Percentiles rank a stretch among this genome's conserved stretches.
Evolutionary conservation across 2,797 vertebrate species (phyloP).

Genomic region (Lithobates pipiens): DNA sequence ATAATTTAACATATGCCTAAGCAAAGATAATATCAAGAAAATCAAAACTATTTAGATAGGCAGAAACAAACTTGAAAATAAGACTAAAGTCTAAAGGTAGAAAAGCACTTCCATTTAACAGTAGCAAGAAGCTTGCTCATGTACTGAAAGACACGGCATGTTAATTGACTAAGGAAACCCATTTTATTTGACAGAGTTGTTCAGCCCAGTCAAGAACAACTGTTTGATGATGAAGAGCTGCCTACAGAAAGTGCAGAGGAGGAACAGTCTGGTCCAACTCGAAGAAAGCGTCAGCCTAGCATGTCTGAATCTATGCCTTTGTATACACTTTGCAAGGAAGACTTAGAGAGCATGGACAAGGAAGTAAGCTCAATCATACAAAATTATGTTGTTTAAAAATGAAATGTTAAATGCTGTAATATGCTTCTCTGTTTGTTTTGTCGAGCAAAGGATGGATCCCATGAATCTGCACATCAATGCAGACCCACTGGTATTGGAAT

Average conservation of each 20-base stretch:
- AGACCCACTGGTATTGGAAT: no score
- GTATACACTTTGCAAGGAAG: conserved; percentile 96
- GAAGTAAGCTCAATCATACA: conserved; percentile 82
- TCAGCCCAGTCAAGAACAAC: conserved; percentile 78
- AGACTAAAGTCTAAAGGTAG: neutral
- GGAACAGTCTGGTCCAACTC: conserved; percentile 87
- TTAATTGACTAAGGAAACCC: conserved; percentile 48
- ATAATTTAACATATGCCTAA: no score
- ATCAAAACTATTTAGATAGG: neutral
- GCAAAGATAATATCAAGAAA: no score
- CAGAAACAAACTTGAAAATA: no score
- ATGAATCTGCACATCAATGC: no score
- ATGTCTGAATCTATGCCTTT: conserved; percentile 97
- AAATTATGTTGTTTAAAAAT: neutral
- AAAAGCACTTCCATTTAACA: neutral
- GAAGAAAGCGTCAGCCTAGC: conserved; percentile 91
- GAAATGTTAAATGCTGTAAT: neutral
- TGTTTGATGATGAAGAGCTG: conserved; percentile 74
- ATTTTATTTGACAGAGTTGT: conserved; percentile 81
- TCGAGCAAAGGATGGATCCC: no score
- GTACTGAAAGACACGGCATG: neutral
- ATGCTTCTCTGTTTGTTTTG: neutral
- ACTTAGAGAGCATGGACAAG: conserved; percentile 98
- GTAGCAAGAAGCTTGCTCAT: neutral
- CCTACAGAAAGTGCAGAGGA: conserved; percentile 75